phyloP scores from a whole-genome alignment of 2,888 invertebrate genomes.

The Colletes collaris region DNA sequence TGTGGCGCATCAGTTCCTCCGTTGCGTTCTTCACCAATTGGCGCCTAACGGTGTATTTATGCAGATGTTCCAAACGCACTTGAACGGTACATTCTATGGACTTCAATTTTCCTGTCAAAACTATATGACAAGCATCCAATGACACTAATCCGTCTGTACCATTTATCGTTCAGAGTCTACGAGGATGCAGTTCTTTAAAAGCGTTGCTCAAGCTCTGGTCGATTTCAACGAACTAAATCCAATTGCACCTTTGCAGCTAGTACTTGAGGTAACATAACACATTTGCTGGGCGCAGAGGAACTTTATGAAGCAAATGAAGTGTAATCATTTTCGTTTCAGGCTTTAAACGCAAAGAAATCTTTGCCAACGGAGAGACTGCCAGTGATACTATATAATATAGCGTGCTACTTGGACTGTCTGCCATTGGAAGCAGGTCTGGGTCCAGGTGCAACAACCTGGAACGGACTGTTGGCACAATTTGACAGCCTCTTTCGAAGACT shows the following conservation, averaged over 20 bases:
- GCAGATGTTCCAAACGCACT: conserved; percentile 96
- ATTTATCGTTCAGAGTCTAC: conserved; percentile 85
- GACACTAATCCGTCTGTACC: neutral
- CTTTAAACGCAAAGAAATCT: conserved; percentile 90
- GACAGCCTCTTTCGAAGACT: conserved; percentile 94
- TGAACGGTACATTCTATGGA: conserved; percentile 87
- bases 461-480: conserved; percentile 91
- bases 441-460: conserved; percentile 89
- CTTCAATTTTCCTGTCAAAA: neutral
- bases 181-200: conserved; percentile 94
- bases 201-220: conserved; percentile 95
- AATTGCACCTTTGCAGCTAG: conserved; percentile 95
- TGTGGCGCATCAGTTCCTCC: conserved; percentile 97
- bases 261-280: conserved; percentile 88
- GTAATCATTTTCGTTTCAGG: conserved; percentile 82
- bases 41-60: conserved; percentile 98
- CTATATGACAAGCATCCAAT: neutral
- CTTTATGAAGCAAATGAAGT: neutral
- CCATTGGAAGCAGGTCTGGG: conserved; percentile 91
- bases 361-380: conserved; percentile 89
- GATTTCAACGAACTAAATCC: conserved; percentile 98
- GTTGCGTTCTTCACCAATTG: conserved; percentile 97
- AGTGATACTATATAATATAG: conserved; percentile 94
- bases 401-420: conserved; percentile 96
- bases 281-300: too few relatives aligned